Conservation (phyloP, 1,140 invertebrate species). For the Lepidurus apus region DNA sequence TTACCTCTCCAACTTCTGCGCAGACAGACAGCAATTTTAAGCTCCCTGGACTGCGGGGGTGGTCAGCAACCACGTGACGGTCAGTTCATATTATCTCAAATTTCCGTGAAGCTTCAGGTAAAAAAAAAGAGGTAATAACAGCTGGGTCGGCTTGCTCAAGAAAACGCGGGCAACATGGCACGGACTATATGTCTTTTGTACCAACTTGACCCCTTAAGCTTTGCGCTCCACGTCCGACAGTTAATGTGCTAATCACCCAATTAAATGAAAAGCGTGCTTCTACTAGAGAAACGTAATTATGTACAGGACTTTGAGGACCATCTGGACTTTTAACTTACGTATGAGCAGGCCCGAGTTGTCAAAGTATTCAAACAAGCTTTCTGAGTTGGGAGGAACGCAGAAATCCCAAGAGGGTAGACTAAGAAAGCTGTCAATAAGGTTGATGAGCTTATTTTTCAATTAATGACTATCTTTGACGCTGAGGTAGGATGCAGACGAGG, state of each 20-base stretch:
- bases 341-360: no score
- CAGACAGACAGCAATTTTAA: background rate
- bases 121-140: no score
- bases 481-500: background rate
- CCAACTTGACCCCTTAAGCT: background rate
- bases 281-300: background rate
- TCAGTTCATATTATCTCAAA: no score
- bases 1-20: background rate
- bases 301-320: background rate
- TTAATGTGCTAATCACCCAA: background rate
- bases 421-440: background rate
- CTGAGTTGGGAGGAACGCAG: background rate
- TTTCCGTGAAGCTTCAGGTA: no score
- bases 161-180: no score
- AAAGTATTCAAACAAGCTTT: background rate
- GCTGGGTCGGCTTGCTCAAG: no score
- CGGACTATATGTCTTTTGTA: no score
- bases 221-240: background rate
- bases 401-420: background rate
- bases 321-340: background rate
- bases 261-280: slow-evolving; percentile 6
- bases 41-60: background rate
- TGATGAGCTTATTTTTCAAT: background rate
- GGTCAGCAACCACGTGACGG: background rate
- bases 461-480: background rate